Conservation (phyloP, 2,888 invertebrate genomes). For the Hedychridium roseum region DNA sequence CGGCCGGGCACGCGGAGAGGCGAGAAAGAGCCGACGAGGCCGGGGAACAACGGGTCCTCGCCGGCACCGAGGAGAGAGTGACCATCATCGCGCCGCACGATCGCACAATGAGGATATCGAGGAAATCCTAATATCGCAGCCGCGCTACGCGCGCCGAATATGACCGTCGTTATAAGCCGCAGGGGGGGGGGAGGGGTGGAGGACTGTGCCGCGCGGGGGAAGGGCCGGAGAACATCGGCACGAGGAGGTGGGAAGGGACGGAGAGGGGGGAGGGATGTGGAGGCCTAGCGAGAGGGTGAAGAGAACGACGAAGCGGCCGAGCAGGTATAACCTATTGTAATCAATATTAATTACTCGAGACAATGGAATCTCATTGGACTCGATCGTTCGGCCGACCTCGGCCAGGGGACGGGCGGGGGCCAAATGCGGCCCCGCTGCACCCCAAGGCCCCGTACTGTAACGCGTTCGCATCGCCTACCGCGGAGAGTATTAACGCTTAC, state of each 20-base stretch:
- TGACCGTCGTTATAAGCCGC: conserved; percentile 39
- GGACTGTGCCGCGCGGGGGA: conserved; percentile 1
- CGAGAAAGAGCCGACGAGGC: neutral
- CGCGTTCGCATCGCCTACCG: no score
- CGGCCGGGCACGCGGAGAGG: neutral
- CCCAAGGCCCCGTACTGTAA: no score
- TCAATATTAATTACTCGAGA: conserved; percentile 65
- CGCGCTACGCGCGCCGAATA: conserved; percentile 42
- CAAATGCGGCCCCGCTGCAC: conserved; percentile 9
- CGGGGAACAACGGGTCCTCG: no score
- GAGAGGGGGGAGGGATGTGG: neutral
- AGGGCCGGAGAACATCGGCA: conserved; percentile 9
- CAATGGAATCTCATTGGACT: conserved; percentile 65
- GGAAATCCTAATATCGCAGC: conserved; percentile 55
- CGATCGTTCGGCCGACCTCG: conserved; percentile 59
- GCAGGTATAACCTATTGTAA: conserved; percentile 62
- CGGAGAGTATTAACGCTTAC: no score
- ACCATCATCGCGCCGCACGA: conserved; percentile 1
- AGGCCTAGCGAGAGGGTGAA: conserved; percentile 8
- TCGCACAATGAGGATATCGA: conserved; percentile 26
- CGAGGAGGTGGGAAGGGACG: conserved; percentile 18
- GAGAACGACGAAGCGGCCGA: conserved; percentile 47
- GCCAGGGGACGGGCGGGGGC: conserved; percentile 24
- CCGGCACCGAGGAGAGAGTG: conserved; percentile 1
- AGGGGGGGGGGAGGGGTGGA: conserved; percentile 13